Conservation (phyloP, 1,140 invertebrate genomes). For the Diorhabda elongata region DNA sequence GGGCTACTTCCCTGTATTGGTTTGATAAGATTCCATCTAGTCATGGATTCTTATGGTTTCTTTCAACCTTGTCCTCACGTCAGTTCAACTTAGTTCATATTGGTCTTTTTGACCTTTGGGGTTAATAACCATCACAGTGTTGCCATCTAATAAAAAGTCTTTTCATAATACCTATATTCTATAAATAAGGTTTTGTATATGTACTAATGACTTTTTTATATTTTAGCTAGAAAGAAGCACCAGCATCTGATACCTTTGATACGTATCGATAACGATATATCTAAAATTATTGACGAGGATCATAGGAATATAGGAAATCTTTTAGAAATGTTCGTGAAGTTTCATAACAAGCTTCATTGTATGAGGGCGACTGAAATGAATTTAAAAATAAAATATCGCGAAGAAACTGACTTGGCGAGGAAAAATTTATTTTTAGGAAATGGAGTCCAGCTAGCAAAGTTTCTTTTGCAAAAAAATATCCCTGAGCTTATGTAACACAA, state of each 20-base stretch:
- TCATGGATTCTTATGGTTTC: too few species aligned
- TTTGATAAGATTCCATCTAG: not conserved
- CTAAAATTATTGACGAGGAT: slow-evolving; percentile 45
- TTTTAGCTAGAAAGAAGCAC: slow-evolving; percentile 60
- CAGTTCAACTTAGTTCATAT: too few species aligned
- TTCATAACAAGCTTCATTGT: slow-evolving; percentile 57
- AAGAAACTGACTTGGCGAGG: slow-evolving; percentile 31
- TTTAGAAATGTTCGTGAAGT: slow-evolving; percentile 62
- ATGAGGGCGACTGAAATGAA: slow-evolving; percentile 69
- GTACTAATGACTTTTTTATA: slow-evolving; percentile 19
- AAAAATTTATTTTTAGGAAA: slow-evolving; percentile 42
- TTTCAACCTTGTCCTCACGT: too few species aligned
- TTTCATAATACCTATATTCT: too few species aligned
- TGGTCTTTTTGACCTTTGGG: too few species aligned
- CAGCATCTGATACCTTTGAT: slow-evolving; percentile 58
- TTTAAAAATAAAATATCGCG: slow-evolving; percentile 57
- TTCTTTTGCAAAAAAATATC: slow-evolving; percentile 27
- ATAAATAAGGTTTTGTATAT: too few species aligned
- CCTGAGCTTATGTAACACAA: too few species aligned
- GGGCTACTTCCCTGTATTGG: too few species aligned
- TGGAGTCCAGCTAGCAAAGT: slow-evolving; percentile 41
- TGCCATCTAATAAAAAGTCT: too few species aligned
- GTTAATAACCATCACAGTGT: too few species aligned
- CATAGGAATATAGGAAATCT: slow-evolving; percentile 49
- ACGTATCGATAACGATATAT: slow-evolving; percentile 60